Evolutionary conservation across 2,797 vertebrate genomes (phyloP).

Genomic region (Capromys pilorides): DNA sequence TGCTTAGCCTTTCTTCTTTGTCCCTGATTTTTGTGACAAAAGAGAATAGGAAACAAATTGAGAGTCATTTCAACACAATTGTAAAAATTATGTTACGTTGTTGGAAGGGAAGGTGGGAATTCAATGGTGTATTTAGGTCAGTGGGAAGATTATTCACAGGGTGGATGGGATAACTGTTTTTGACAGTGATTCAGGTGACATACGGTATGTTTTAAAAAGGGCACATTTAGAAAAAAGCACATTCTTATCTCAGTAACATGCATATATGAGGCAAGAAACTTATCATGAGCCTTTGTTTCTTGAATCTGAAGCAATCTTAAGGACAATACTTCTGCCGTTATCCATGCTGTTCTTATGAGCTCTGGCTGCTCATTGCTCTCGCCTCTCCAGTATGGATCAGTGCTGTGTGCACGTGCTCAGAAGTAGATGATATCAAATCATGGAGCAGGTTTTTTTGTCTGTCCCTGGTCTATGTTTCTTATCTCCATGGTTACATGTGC

Average conservation of each 20-base stretch:
- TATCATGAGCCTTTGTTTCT: background rate
- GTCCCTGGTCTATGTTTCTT: background rate
- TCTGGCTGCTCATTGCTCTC: background rate
- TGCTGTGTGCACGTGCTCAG: background rate
- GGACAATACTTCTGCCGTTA: background rate
- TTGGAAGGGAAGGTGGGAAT: constrained; percentile 7
- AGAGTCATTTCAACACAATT: constrained; percentile 6
- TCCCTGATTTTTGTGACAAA: constrained; percentile 35
- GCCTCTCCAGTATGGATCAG: background rate
- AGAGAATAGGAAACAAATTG: constrained; percentile 22
- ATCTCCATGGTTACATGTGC: constrained; percentile 12
- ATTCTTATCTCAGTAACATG: constrained; percentile 57
- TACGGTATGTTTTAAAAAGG: background rate
- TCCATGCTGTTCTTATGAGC: background rate
- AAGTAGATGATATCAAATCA: background rate
- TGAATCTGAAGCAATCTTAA: constrained; percentile 9
- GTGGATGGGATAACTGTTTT: background rate
- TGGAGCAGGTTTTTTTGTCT: background rate
- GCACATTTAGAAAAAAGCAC: constrained; percentile 20
- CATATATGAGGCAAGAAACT: constrained; percentile 32
- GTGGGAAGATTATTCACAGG: background rate
- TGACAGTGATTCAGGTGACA: background rate
- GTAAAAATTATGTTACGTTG: background rate
- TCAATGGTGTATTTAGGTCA: background rate
- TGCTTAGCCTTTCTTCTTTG: background rate